These are phyloP conservation scores for Spea bombifrons DNA, from an alignment of 2,113 vertebrate genomes.

Conservation along the genomic window DNA sequence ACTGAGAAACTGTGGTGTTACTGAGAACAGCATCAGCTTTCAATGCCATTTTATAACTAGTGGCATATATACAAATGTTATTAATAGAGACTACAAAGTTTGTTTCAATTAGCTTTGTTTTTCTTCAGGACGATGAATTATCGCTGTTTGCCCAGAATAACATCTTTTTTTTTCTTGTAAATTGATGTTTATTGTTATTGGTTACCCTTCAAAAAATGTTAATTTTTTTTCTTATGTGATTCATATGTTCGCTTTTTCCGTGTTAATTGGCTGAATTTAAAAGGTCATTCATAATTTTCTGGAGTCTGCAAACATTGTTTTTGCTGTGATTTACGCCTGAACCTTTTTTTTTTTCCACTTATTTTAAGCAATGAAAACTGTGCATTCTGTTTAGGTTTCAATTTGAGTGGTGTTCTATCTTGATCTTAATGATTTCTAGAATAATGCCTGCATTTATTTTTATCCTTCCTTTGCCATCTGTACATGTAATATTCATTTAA, in stretches of 20 bases:
- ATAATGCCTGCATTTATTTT: slow-evolving; percentile 36
- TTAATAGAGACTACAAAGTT: slow-evolving; percentile 63
- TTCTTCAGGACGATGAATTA: slow-evolving; percentile 68
- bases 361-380: slow-evolving; percentile 9
- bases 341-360: slow-evolving; percentile 35
- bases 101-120: slow-evolving; percentile 70
- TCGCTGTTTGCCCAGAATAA: slow-evolving; percentile 70
- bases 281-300: slow-evolving; percentile 32
- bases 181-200: slow-evolving; percentile 58
- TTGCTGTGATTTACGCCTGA: slow-evolving; percentile 55
- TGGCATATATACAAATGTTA: slow-evolving; percentile 63
- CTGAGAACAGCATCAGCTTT: slow-evolving; percentile 76
- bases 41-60: slow-evolving; percentile 70
- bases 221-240: slow-evolving; percentile 32
- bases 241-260: slow-evolving; percentile 16
- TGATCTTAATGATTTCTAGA: slow-evolving; percentile 45
- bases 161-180: slow-evolving; percentile 60
- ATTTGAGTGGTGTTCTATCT: slow-evolving; percentile 52
- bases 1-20: slow-evolving; percentile 76
- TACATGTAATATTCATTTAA: slow-evolving; percentile 48
- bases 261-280: slow-evolving; percentile 38
- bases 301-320: slow-evolving; percentile 46
- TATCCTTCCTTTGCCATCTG: slow-evolving; percentile 30
- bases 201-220: slow-evolving; percentile 44
- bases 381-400: slow-evolving; percentile 52